Base-by-base conservation (phyloP, 2,888 invertebrate genomes). In the Empis stercorea region DNA sequence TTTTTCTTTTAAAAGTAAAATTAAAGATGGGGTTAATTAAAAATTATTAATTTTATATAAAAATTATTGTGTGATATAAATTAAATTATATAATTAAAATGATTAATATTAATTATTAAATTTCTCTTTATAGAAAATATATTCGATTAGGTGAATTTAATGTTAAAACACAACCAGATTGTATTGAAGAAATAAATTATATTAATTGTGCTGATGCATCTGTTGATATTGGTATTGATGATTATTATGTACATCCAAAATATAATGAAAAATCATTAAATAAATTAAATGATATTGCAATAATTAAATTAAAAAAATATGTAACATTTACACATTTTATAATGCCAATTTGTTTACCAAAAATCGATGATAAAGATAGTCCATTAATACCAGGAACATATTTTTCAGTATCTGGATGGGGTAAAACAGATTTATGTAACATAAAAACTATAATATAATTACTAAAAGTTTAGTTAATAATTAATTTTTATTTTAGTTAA, bases 71-170 rank as follows among this genome's bases (percentile, higher is more conserved):
- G n/a, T n/a, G n/a, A n/a, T n/a, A n/a, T n/a, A n/a, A n/a, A n/a
- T n/a, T n/a, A n/a, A n/a, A n/a, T n/a, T n/a, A n/a, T n/a, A n/a
- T n/a, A n/a, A n/a, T n/a, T n/a, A n/a, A n/a, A n/a, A n/a, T n/a
- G n/a, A n/a, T n/a, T n/a, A n/a, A n/a, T n/a, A n/a, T n/a, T n/a
- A n/a, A n/a, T n/a, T n/a, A n/a, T n/a, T n/a, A n/a, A n/a, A n/a
- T n/a, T 30, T 15, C 6, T 15, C 2, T 34, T 10, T 9, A 17
- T 43, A 68, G 68, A 43, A 65, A 70, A 51, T 67, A 71, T 37
- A 73, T 76, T 3, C 73, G 81, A 11, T 64, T 83, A 36, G 83
- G 83, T 1, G 83, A 83, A 64, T 80, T 79, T 56, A 77, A 83
- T 57, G 74, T 72, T 0, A 73, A 75, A 53, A 74, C 72, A 2